phyloP scores from a whole-genome alignment of 2,113 vertebrate genomes.

The Chlorocebus sabaeus region DNA sequence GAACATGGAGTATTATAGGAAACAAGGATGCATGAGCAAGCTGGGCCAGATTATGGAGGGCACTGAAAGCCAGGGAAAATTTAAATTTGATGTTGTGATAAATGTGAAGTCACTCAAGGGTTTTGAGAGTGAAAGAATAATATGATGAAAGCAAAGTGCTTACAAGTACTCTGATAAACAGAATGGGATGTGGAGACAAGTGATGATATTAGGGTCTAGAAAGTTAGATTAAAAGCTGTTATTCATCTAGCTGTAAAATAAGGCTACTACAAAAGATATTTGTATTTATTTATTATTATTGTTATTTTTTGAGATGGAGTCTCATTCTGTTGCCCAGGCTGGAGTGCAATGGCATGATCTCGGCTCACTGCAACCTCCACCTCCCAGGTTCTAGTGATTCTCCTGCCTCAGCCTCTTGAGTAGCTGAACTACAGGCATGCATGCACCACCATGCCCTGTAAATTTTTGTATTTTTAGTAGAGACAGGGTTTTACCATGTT shows the following conservation, averaged over 20 bases:
- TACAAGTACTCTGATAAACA: conserved; percentile 9
- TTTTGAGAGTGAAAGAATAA: not conserved
- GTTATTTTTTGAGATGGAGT: too few relatives aligned
- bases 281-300: too few relatives aligned
- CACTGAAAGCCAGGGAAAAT: not conserved
- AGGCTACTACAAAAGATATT: not conserved
- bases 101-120: not conserved
- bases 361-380: too few relatives aligned
- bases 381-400: too few relatives aligned
- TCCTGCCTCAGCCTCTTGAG: too few relatives aligned
- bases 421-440: too few relatives aligned
- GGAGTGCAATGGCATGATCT: too few relatives aligned
- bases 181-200: not conserved
- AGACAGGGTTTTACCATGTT: too few relatives aligned
- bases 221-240: not conserved
- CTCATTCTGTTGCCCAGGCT: too few relatives aligned
- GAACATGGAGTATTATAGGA: not conserved
- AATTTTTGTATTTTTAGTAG: too few relatives aligned
- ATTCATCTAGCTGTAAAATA: conserved; percentile 29
- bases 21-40: not conserved
- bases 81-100: not conserved
- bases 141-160: not conserved
- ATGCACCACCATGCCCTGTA: too few relatives aligned
- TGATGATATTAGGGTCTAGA: not conserved
- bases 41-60: not conserved